Base-by-base conservation (phyloP, 1,140 invertebrate species). In the Macrobrachium nipponense region DNA sequence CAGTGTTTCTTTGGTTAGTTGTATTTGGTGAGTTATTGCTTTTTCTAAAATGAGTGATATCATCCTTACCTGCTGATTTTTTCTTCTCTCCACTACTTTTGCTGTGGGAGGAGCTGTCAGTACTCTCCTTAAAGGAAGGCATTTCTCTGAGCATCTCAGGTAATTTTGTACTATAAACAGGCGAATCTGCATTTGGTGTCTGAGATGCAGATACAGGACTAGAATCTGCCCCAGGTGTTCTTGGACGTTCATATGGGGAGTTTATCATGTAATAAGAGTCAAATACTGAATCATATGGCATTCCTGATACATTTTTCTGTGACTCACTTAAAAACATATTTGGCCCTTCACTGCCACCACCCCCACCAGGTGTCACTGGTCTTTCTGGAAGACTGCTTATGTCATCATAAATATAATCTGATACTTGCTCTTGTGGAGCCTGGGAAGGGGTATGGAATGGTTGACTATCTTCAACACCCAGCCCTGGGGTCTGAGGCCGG, bases 231-330 rank as follows among this genome's bases (percentile, higher is more conserved):
- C 84, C 84, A 17, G 84, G 84, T 14, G 84, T 86, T 44, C 76
- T 86, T 20, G 84, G 84, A 20, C 84, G 64, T 17, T 86, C 84
- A 20, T 51, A 27, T 14, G 78, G 70, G 17, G 76, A 73, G 15
- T 51, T 66, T 20, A 77, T 64, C 76, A 79, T 68, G 36, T 80
- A 80, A 20, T 86, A 77, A 6, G 68, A 36, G n/a, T 86, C 84
- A 80, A 86, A 86, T 18, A 86, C 78, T 17, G 84, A 86, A 18
- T 86, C 84, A 86, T 73, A 86, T 36, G 80, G 84, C 44, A 62
- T 36, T 58, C 64, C 58, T 23, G 62, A n/a, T 5, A 36, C 10
- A 15, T 80, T 43, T 60, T 44, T 64, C 20, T 77, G 44, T 18
- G 83, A 20, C 23, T 86, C 77, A 61, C 60, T 62, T 1, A 58